Base-by-base conservation (phyloP, 2,888 invertebrate genomes). In the Sturmia bella region DNA sequence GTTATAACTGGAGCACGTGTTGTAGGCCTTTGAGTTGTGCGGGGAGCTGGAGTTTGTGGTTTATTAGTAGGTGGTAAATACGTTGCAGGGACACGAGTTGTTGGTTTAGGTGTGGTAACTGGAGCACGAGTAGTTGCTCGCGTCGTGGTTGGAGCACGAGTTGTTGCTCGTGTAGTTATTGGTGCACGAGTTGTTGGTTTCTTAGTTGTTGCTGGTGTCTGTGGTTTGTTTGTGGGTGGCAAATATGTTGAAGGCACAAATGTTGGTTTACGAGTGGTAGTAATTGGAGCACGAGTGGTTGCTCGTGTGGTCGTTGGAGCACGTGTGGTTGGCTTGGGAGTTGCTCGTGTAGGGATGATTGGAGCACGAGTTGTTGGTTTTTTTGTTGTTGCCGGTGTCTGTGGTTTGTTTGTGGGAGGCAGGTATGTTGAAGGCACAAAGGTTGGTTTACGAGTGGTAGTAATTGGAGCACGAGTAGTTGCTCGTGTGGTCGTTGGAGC, bases 41-140 rank as follows among this genome's bases (percentile, higher is more conserved):
- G 66, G 2, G 66, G 72, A 15, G 70, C 56, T 15, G 63, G 86
- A 11, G 86, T 84, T 7, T 64, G 83, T 54, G 85, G 81, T 37
- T 64, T 84, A 50, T 80, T 84, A 32, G 85, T 85, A 11, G 85
- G 85, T 64, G 70, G 86, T 37, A 87, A 70, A 64, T 87, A 87
- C 9, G 84, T 84, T 41, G 87, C 76, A 32, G 50, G 39, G 0
- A 27, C 11, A 32, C 72, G 48, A 27, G 63, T 56, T 1, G 70
- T 64, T 5, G 61, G 6, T 21, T 17, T 85, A 83, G 85, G 85
- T 70, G 75, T 78, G 6, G 64, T 15, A 17, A n/a, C n/a, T 9
- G 85, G 85, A 66, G 75, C n/a, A 39, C 69, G 39, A 37, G 56
- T 56, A 3, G 70, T 66, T 7, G 63, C 32, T 32, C 68, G 76